These are phyloP conservation scores for Forbesichthys agassizii DNA, from an alignment of 2,113 vertebrate species.

Conservation along the genomic window DNA sequence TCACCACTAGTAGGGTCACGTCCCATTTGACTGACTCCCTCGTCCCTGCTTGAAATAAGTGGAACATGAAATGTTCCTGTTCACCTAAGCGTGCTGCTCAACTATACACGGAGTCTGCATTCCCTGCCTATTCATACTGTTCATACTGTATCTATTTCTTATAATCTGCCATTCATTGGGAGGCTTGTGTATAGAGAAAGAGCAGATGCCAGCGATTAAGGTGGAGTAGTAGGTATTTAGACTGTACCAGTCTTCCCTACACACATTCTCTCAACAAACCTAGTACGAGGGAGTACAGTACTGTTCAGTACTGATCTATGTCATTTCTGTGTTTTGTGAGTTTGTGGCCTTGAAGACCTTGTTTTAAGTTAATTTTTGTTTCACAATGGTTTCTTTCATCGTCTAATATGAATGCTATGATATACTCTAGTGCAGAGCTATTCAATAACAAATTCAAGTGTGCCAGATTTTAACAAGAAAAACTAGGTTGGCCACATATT, in stretches of 20 bases:
- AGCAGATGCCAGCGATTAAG: conserved; percentile 18
- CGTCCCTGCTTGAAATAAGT: background rate
- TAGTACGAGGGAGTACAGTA: conserved; percentile 13
- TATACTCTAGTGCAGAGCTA: no score
- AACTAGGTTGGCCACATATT: no score
- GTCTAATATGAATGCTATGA: no score
- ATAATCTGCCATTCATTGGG: background rate
- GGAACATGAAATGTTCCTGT: background rate
- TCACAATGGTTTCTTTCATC: no score
- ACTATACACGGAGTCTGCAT: background rate
- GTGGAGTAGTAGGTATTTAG: conserved; percentile 21
- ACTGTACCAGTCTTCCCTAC: conserved; percentile 35
- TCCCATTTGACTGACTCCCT: conserved; percentile 5
- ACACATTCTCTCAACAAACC: background rate
- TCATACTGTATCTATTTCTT: background rate
- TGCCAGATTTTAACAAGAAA: no score
- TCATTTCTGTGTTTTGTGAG: conserved; percentile 11
- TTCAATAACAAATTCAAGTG: no score
- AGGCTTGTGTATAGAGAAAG: conserved; percentile 8
- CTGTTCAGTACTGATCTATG: conserved; percentile 11
- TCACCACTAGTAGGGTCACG: conserved; percentile 3
- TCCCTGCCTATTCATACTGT: background rate
- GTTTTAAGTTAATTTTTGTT: no score
- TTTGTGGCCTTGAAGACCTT: no score
- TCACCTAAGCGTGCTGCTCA: background rate